Percentiles rank a stretch among this genome's conserved stretches.
phyloP scores from a whole-genome alignment of 2,797 vertebrate species.

The Phalanger gymnotis region DNA sequence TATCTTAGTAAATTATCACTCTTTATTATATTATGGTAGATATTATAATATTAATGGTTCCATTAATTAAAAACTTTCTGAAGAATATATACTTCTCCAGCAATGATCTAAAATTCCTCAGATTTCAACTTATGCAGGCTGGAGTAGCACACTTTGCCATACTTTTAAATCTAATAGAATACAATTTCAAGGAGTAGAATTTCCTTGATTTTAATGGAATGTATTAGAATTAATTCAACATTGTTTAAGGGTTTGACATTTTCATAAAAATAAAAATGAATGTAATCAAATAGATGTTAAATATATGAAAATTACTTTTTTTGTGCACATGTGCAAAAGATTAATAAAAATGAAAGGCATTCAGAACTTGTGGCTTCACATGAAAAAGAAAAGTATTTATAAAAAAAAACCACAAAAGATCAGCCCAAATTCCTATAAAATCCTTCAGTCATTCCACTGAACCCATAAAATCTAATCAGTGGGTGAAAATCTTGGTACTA shows the following conservation, averaged over 20 bases:
- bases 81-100: slow-evolving; percentile 40
- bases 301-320: slow-evolving; percentile 35
- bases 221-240: slow-evolving; percentile 19
- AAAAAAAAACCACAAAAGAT: slow-evolving; percentile 36
- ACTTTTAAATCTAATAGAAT: background rate
- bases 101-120: slow-evolving; percentile 39
- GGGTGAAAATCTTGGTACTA: slow-evolving; percentile 13
- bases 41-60: slow-evolving; percentile 21
- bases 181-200: background rate
- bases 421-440: slow-evolving; percentile 40
- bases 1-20: slow-evolving; percentile 45
- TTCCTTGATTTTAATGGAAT: slow-evolving; percentile 16
- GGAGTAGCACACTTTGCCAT: slow-evolving; percentile 31
- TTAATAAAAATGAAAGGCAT: slow-evolving; percentile 48
- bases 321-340: slow-evolving; percentile 7
- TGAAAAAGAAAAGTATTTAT: slow-evolving; percentile 23
- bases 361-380: slow-evolving; percentile 35
- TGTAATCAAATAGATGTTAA: slow-evolving; percentile 39
- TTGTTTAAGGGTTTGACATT: slow-evolving; percentile 24
- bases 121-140: slow-evolving; percentile 39
- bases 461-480: slow-evolving; percentile 1
- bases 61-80: slow-evolving; percentile 63
- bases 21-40: slow-evolving; percentile 43
- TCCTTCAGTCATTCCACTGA: slow-evolving; percentile 29
- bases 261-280: slow-evolving; percentile 53